These are phyloP conservation scores for Mesorhabditis belari DNA, from an alignment of 2,888 invertebrate species.

Conservation along the genomic window DNA sequence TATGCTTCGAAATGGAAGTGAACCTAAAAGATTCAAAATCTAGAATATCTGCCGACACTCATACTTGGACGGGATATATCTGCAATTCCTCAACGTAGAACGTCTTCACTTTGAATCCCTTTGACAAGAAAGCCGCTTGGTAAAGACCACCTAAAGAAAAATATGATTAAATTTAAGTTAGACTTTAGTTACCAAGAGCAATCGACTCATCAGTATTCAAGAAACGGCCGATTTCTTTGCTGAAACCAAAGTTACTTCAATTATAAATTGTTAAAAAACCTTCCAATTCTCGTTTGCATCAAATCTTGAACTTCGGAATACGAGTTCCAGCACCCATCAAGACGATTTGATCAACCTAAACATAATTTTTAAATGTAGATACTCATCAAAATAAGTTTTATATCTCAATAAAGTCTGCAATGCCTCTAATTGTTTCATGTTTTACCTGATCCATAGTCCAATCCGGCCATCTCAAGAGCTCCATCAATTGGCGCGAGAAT, in stretches of 20 bases:
- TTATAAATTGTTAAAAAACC: conserved; percentile 42
- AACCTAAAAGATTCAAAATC: conserved; percentile 6
- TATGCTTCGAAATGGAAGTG: conserved; percentile 62
- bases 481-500: conserved; percentile 74
- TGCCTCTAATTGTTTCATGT: not conserved
- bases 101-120: conserved; percentile 92
- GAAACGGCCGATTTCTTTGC: conserved; percentile 72
- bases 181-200: conserved; percentile 66
- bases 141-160: conserved; percentile 69
- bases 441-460: conserved; percentile 53
- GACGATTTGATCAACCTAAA: conserved; percentile 65
- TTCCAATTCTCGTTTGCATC: conserved; percentile 65
- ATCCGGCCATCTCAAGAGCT: conserved; percentile 72
- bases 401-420: no score
- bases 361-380: not conserved
- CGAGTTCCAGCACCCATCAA: conserved; percentile 81
- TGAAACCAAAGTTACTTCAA: conserved; percentile 32
- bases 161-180: conserved; percentile 19
- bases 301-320: conserved; percentile 66
- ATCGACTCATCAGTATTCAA: conserved; percentile 97
- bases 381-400: no score
- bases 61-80: conserved; percentile 74
- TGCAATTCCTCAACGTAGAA: conserved; percentile 88
- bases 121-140: conserved; percentile 78
- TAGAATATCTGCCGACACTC: conserved; percentile 58